Conservation (phyloP, 1,140 invertebrate species). For the Brachionus rotundiformis region DNA sequence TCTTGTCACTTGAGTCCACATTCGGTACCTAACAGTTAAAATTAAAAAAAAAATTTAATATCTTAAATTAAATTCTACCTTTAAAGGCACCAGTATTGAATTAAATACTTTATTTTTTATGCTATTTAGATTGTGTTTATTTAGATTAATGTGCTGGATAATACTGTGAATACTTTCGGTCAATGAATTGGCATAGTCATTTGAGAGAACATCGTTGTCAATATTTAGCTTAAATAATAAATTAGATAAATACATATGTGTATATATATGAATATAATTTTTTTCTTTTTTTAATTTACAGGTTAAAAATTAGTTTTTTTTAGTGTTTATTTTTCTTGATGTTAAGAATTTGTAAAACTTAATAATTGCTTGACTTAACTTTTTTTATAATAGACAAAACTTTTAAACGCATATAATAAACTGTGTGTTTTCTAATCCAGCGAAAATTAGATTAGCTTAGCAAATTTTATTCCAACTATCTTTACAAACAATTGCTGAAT, state of each 20-base stretch:
- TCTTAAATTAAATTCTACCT: neutral
- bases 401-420: neutral
- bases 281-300: neutral
- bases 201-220: neutral
- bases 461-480: neutral
- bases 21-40: neutral
- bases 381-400: neutral
- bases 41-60: too few species aligned
- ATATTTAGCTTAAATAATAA: slow-evolving; percentile 16
- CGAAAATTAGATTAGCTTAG: neutral
- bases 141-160: neutral
- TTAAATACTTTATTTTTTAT: slow-evolving; percentile 20
- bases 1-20: neutral
- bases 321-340: neutral
- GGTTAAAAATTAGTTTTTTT: neutral
- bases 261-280: too few species aligned
- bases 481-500: neutral
- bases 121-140: slow-evolving; percentile 28
- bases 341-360: neutral
- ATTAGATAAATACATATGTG: too few species aligned
- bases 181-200: slow-evolving; percentile 18
- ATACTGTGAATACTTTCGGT: neutral
- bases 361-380: neutral
- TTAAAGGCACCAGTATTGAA: neutral
- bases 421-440: neutral